Evolutionary conservation across 1,140 invertebrate genomes (phyloP).

Genomic region (Paraescarpia echinospica): DNA sequence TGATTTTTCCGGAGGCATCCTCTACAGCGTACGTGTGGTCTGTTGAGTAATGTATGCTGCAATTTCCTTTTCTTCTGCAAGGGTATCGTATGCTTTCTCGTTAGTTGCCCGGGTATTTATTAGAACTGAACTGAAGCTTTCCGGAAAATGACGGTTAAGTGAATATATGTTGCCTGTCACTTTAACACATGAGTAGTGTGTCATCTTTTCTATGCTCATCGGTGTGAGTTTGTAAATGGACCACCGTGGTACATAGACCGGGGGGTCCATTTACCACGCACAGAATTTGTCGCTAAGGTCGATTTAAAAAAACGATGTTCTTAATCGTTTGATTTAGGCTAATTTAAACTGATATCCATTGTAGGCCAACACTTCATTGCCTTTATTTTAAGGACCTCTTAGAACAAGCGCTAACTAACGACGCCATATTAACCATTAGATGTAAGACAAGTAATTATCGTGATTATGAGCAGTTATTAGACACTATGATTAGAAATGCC

Average conservation of each 20-base stretch:
- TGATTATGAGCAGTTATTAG: too few species aligned
- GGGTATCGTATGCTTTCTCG: not conserved
- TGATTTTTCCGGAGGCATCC: not conserved
- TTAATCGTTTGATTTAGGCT: too few species aligned
- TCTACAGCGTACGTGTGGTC: not conserved
- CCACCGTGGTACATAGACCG: not conserved
- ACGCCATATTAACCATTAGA: too few species aligned
- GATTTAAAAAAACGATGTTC: too few species aligned
- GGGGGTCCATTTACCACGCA: too few species aligned
- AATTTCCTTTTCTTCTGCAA: not conserved
- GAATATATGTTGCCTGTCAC: not conserved
- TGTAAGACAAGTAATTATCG: too few species aligned
- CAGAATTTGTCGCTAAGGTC: too few species aligned
- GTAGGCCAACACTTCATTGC: too few species aligned
- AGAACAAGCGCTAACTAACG: too few species aligned
- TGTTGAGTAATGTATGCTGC: not conserved
- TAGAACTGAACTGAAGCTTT: not conserved
- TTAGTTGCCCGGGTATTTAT: not conserved
- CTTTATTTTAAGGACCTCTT: too few species aligned
- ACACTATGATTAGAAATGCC: too few species aligned
- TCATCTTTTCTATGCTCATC: not conserved
- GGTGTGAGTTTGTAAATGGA: not conserved
- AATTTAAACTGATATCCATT: too few species aligned
- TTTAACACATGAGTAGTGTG: not conserved
- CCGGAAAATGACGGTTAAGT: not conserved